Percentiles rank a stretch among this genome's conserved stretches.
phyloP scores from a whole-genome alignment of 92 coral and sea anemone genomes.

The Epizoanthus illoricatus region DNA sequence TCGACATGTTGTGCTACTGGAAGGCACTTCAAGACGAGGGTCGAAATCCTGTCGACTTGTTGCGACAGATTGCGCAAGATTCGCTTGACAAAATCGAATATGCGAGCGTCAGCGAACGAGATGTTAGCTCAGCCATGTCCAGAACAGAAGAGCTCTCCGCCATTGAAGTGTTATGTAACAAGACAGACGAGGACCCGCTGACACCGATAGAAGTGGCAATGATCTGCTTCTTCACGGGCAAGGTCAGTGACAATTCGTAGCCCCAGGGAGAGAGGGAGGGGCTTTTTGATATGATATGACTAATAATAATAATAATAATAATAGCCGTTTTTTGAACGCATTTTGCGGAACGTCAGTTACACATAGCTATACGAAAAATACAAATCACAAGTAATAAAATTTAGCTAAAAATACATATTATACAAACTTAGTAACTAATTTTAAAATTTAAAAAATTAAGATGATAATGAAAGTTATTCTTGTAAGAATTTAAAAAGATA shows the following conservation, averaged over 20 bases:
- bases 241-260: constrained; percentile 15
- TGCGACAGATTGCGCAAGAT: constrained; percentile 62
- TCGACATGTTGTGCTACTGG: constrained; percentile 82
- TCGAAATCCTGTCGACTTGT: constrained; percentile 53
- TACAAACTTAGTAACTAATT: too few relatives aligned
- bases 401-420: too few relatives aligned
- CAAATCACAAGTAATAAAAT: too few relatives aligned
- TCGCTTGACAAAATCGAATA: constrained; percentile 54
- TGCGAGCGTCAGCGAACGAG: not conserved
- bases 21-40: constrained; percentile 52
- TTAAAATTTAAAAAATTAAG: too few relatives aligned
- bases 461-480: too few relatives aligned
- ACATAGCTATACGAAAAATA: too few relatives aligned
- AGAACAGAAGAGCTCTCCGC: constrained; percentile 46
- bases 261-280: too few relatives aligned
- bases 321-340: too few relatives aligned
- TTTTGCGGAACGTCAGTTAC: too few relatives aligned
- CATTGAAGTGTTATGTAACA: constrained; percentile 54
- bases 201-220: constrained; percentile 72
- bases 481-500: too few relatives aligned
- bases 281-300: too few relatives aligned
- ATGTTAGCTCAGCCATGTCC: constrained; percentile 42
- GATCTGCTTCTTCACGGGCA: constrained; percentile 60
- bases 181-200: constrained; percentile 45
- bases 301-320: too few relatives aligned